A percentile compares a stretch with the other conserved stretches of the same genome.
phyloP scores from a whole-genome alignment of 2,113 vertebrate species.

The Reinhardtius hippoglossoides region DNA sequence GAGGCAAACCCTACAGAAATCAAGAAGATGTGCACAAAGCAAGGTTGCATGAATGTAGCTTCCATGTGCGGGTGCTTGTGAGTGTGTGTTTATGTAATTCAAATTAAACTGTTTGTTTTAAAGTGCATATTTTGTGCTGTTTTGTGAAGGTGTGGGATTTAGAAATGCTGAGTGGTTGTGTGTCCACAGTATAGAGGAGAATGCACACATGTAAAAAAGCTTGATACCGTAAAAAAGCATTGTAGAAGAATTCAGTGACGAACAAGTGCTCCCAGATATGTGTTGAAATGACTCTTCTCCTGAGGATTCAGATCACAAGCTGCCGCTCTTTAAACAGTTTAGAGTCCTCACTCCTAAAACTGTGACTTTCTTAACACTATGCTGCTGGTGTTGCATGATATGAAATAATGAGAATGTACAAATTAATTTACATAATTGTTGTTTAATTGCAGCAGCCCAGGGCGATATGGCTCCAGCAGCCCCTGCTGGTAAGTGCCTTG shows the following conservation, averaged over 20 bases:
- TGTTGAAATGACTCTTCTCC: conserved; percentile 27
- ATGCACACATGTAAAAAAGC: not conserved
- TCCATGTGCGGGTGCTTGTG: conserved; percentile 11
- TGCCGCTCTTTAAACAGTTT: conserved; percentile 52
- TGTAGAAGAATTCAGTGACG: not conserved
- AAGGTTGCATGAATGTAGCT: conserved; percentile 18
- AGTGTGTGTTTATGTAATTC: conserved; percentile 47
- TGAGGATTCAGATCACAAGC: conserved; percentile 56
- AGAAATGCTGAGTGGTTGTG: not conserved
- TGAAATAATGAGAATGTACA: conserved; percentile 55
- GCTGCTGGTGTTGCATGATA: conserved; percentile 45
- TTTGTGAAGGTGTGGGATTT: not conserved
- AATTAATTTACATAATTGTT: conserved; percentile 71
- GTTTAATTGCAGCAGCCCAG: conserved; percentile 73
- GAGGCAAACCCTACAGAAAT: not conserved
- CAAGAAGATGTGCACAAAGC: conserved; percentile 32
- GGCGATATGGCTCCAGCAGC: conserved; percentile 72
- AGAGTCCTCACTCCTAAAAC: conserved; percentile 24
- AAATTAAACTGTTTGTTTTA: conserved; percentile 40
- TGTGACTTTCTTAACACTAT: conserved; percentile 25
- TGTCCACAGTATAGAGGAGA: not conserved
- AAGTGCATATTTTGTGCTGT: conserved; percentile 24
- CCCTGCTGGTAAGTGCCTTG: conserved; percentile 80
- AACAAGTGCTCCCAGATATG: conserved; percentile 31
- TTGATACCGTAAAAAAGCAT: not conserved